These are phyloP conservation scores for Nipponia nippon DNA, from an alignment of 2,113 vertebrate species.

Conservation along the genomic window DNA sequence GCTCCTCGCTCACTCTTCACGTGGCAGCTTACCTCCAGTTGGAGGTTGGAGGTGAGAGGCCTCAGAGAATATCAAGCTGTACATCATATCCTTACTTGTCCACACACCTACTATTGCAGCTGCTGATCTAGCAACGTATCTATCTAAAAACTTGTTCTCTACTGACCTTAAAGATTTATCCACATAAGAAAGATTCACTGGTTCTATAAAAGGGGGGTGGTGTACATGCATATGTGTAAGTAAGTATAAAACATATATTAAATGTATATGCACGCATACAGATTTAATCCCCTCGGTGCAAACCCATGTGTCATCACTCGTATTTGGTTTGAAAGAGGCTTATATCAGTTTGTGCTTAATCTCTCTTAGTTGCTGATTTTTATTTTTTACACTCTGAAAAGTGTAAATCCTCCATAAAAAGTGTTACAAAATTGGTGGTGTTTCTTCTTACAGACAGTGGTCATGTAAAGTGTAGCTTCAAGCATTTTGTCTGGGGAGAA, in stretches of 20 bases:
- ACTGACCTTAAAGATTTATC: background rate
- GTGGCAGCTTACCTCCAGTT: background rate
- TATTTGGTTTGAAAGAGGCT: background rate
- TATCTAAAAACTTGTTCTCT: background rate
- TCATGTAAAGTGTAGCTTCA: background rate
- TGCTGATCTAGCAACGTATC: accelerated
- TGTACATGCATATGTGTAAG: background rate
- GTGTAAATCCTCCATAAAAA: background rate
- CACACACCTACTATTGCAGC: background rate
- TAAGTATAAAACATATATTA: background rate
- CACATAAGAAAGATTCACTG: background rate
- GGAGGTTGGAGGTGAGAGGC: background rate
- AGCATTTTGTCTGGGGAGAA: background rate
- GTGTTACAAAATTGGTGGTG: background rate
- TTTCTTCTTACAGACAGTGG: background rate
- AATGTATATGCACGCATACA: background rate
- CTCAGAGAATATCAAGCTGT: background rate
- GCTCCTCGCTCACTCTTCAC: background rate
- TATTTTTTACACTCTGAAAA: background rate
- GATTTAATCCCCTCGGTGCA: background rate
- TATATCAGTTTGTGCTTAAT: background rate
- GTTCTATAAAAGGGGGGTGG: background rate
- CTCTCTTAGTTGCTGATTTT: background rate
- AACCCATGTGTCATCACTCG: background rate
- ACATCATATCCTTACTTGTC: accelerated